A percentile compares a stretch with the other conserved stretches of the same genome.
phyloP scores from a whole-genome alignment of 1,140 invertebrate species.

The Zaprionus gabonicus region DNA sequence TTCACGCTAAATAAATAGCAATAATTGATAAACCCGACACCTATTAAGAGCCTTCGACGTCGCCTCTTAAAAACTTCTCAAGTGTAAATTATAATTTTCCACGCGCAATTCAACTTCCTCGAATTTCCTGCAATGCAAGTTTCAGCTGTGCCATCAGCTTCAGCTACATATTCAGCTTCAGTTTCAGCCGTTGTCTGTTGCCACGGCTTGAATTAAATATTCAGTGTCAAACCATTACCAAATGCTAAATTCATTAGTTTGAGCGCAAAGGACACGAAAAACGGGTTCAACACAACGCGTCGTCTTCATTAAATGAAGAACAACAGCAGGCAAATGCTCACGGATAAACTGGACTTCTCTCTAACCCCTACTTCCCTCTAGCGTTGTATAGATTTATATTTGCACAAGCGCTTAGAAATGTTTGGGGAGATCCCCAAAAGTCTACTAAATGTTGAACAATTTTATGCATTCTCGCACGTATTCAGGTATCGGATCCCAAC shows the following conservation, averaged over 20 bases:
- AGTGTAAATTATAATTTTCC: conserved; percentile 84
- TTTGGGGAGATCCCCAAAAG: conserved; percentile 18
- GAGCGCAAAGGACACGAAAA: conserved; percentile 77
- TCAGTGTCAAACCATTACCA: conserved; percentile 84
- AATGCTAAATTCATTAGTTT: conserved; percentile 84
- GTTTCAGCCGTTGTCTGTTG: conserved; percentile 44
- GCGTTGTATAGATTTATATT: conserved; percentile 37
- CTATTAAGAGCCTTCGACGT: conserved; percentile 78
- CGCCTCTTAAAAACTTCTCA: conserved; percentile 81
- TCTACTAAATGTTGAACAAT: not conserved
- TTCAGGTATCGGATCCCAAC: conserved; percentile 93
- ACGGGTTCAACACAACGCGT: conserved; percentile 75
- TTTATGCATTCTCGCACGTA: conserved; percentile 23
- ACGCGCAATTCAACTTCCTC: conserved; percentile 84
- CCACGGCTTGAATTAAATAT: conserved; percentile 79
- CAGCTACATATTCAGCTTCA: conserved; percentile 9
- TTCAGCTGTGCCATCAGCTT: conserved; percentile 44
- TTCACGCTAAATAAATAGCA: conserved; percentile 79
- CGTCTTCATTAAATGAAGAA: conserved; percentile 73
- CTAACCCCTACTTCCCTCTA: conserved; percentile 11
- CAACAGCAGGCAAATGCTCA: conserved; percentile 26
- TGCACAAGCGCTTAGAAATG: conserved; percentile 66
- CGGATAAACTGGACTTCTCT: conserved; percentile 24
- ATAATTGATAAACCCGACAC: conserved; percentile 82
- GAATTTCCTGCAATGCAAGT: conserved; percentile 82